Evolutionary conservation across 2,113 vertebrate genomes (phyloP).

Genomic region (Cottus gobio): DNA sequence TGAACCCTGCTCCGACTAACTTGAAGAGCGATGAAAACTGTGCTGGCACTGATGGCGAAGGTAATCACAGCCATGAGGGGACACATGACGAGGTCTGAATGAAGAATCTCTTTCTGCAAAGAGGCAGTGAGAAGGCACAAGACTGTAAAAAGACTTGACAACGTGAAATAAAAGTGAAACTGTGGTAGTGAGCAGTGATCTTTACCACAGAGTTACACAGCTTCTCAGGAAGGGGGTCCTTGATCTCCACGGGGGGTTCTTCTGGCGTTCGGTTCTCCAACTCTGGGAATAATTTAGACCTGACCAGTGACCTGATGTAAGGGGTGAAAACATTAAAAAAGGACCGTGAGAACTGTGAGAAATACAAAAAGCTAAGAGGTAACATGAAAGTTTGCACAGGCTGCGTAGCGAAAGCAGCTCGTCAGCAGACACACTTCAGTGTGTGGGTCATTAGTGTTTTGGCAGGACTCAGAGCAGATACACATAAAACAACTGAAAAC

Average conservation of each 20-base stretch:
- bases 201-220: constrained; percentile 89
- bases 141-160: not conserved
- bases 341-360: constrained; percentile 4
- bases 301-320: constrained; percentile 86
- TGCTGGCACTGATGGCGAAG: constrained; percentile 94
- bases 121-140: constrained; percentile 16
- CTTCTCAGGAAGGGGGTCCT: constrained; percentile 91
- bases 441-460: not conserved
- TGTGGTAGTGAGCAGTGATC: not conserved
- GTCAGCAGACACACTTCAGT: not conserved
- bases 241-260: constrained; percentile 87
- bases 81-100: constrained; percentile 93
- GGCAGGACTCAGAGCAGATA: not conserved
- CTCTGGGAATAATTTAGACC: constrained; percentile 89
- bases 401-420: not conserved
- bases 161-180: not conserved
- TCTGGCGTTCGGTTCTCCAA: constrained; percentile 87
- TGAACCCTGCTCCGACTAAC: constrained; percentile 72
- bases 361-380: not conserved
- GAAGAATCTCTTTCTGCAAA: constrained; percentile 88
- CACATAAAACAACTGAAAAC: not conserved
- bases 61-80: constrained; percentile 90
- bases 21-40: constrained; percentile 92
- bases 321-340: not conserved
- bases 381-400: constrained; percentile 4